A percentile compares a stretch with the other conserved stretches of the same genome.
Conservation (phyloP, 2,113 vertebrate genomes). For the Mus musculus region GRCm39 chr11:95118501-95119000, state of each 20-base stretch:
- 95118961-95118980: no score
- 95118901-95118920: no score
- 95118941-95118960: no score
- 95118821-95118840: background rate
- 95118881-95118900: no score
- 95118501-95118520: no score
- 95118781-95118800: background rate
- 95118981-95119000: no score
- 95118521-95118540: background rate
- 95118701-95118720: background rate
- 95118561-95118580: background rate
- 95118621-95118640: no score
- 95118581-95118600: background rate
- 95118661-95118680: no score
- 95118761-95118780: background rate
- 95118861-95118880: no score
- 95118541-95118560: background rate
- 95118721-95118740: background rate
- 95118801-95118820: background rate
- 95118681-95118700: background rate
- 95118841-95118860: background rate
- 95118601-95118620: no score
- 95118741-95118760: background rate
- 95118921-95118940: no score
- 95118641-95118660: no score